Percentiles rank a stretch among this genome's conserved stretches.
phyloP scores from a whole-genome alignment of 2,113 vertebrate genomes.

The Chinchilla lanigera region DNA sequence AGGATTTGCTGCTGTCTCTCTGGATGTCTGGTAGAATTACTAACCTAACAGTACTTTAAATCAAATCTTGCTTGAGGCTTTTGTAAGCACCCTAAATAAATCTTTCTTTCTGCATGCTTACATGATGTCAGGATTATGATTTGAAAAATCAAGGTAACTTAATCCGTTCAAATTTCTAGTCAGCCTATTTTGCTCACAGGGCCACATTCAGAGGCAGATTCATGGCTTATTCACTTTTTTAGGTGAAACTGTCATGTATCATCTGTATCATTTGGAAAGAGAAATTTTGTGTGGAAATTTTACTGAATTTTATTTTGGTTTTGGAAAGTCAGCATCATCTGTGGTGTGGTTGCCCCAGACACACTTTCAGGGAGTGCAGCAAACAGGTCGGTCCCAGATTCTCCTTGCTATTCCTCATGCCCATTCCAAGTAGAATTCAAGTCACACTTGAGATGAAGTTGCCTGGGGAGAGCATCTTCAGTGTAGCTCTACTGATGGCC shows the following conservation, averaged over 20 bases:
- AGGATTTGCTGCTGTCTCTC: background rate
- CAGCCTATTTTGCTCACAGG: background rate
- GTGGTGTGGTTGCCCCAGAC: background rate
- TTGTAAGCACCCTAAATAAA: background rate
- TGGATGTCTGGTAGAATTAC: background rate
- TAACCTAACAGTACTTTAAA: background rate
- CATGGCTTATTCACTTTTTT: background rate
- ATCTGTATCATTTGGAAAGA: background rate
- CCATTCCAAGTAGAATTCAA: background rate
- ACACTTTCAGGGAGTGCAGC: background rate
- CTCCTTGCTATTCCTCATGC: background rate
- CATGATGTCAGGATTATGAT: background rate
- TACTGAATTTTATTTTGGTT: slow-evolving; percentile 16
- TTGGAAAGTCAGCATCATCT: background rate
- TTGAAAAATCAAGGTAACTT: background rate
- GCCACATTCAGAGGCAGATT: background rate
- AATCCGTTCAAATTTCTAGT: background rate
- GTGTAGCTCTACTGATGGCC: background rate
- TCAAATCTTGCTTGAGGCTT: slow-evolving; percentile 6
- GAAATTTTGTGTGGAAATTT: background rate
- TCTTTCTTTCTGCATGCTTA: background rate
- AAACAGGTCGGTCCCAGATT: background rate
- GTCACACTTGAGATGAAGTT: background rate
- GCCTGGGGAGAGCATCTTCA: background rate
- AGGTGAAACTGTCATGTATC: background rate